phyloP scores from a whole-genome alignment of 2,888 invertebrate genomes.

The Ophonus ardosiacus region DNA sequence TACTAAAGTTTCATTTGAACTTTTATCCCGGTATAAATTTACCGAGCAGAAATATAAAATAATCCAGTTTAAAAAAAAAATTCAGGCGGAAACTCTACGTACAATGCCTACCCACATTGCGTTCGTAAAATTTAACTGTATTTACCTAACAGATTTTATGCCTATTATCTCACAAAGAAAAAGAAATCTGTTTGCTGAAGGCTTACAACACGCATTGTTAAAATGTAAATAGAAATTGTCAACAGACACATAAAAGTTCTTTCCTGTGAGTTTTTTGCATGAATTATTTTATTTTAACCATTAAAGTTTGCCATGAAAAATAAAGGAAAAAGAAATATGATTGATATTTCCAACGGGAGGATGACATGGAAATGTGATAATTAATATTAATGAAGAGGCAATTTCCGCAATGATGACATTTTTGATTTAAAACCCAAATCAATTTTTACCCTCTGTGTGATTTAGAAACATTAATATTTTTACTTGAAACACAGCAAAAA shows the following conservation, averaged over 20 bases:
- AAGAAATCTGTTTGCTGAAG: neutral
- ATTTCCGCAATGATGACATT: conserved; percentile 24
- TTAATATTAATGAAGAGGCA: conserved; percentile 27
- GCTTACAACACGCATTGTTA: neutral
- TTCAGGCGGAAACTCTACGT: too few relatives aligned
- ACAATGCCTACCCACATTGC: too few relatives aligned
- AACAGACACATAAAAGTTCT: neutral
- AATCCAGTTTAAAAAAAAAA: too few relatives aligned
- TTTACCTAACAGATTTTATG: neutral
- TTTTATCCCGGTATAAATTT: neutral
- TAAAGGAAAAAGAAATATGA: neutral
- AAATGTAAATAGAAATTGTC: neutral
- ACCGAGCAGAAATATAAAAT: neutral
- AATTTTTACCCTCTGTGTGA: neutral
- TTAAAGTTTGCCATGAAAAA: neutral
- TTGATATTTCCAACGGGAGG: neutral
- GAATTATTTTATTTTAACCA: neutral
- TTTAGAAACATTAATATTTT: neutral
- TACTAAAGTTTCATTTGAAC: neutral
- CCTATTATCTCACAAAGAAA: neutral
- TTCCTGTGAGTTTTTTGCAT: neutral
- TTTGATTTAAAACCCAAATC: conserved; percentile 19
- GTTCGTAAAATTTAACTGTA: neutral
- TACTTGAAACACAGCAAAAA: too few relatives aligned
- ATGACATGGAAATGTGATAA: conserved; percentile 6